Conservation (phyloP, 2,888 invertebrate species). For the Marronus borbonicus region DNA sequence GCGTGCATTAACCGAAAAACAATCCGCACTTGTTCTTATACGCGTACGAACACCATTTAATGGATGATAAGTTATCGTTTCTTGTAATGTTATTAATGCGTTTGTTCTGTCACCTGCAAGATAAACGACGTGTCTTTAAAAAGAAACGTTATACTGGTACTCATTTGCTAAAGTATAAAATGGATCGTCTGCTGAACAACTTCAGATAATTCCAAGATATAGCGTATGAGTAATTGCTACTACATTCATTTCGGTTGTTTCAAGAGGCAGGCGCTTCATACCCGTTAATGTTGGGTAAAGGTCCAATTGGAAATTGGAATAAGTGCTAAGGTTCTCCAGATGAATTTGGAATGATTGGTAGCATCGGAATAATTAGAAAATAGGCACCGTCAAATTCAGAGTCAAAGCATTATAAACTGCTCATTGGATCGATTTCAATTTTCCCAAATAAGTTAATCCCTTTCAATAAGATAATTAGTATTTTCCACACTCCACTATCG, state of each 20-base stretch:
- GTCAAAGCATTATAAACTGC: too few species aligned
- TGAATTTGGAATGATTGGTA: too few species aligned
- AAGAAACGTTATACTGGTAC: constrained; percentile 15
- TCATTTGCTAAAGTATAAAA: constrained; percentile 21
- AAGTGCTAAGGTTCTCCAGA: too few species aligned
- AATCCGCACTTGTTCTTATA: not conserved
- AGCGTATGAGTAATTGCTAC: too few species aligned
- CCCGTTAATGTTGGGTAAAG: too few species aligned
- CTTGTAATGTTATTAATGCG: constrained; percentile 39
- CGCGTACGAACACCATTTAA: constrained; percentile 19
- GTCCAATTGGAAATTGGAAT: too few species aligned
- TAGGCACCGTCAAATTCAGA: too few species aligned
- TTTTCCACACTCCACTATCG: not conserved
- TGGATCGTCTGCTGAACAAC: not conserved
- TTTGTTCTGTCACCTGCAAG: constrained; percentile 30
- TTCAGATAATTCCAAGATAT: too few species aligned
- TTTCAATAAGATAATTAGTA: not conserved
- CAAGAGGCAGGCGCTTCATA: too few species aligned
- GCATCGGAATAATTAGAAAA: too few species aligned
- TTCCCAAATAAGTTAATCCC: not conserved
- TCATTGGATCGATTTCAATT: too few species aligned
- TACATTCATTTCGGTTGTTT: too few species aligned
- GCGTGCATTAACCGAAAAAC: constrained; percentile 19
- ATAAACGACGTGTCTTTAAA: constrained; percentile 11
- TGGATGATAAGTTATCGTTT: constrained; percentile 22